A percentile compares a stretch with the other conserved stretches of the same genome.
Conservation (phyloP, 2,888 invertebrate species). For the Hedya salicella region DNA sequence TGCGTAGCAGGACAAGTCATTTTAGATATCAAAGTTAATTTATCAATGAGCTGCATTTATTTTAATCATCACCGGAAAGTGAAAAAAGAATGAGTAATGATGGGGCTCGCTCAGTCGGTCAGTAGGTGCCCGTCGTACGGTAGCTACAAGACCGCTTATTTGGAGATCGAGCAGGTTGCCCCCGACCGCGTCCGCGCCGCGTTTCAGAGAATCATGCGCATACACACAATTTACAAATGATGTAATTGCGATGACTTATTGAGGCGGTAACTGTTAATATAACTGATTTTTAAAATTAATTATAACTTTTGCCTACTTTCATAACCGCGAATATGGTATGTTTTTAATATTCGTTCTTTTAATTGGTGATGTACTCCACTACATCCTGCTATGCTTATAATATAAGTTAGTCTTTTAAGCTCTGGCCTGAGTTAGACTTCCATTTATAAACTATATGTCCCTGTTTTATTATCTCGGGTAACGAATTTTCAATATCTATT, state of each 20-base stretch:
- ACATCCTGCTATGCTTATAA: too few species aligned
- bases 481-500: too few species aligned
- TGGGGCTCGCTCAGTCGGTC: conserved; percentile 49
- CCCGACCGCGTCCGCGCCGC: background rate
- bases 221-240: conserved; percentile 34
- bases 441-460: too few species aligned
- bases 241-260: conserved; percentile 35
- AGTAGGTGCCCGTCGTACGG: conserved; percentile 51
- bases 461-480: too few species aligned
- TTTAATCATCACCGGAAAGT: conserved; percentile 47
- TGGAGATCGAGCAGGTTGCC: conserved; percentile 33
- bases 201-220: conserved; percentile 34
- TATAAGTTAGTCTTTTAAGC: too few species aligned
- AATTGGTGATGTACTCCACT: background rate
- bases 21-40: conserved; percentile 5
- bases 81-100: conserved; percentile 49
- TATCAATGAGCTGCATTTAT: conserved; percentile 14
- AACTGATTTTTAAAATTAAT: conserved; percentile 26
- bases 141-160: conserved; percentile 48
- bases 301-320: conserved; percentile 25
- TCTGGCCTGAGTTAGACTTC: too few species aligned
- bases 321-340: background rate
- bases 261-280: conserved; percentile 37
- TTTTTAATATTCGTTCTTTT: background rate
- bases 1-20: background rate